A percentile compares a stretch with the other conserved stretches of the same genome.
These are phyloP conservation scores for Liposcelis brunnea DNA, from an alignment of 2,888 invertebrate species.

Conservation along the genomic window DNA sequence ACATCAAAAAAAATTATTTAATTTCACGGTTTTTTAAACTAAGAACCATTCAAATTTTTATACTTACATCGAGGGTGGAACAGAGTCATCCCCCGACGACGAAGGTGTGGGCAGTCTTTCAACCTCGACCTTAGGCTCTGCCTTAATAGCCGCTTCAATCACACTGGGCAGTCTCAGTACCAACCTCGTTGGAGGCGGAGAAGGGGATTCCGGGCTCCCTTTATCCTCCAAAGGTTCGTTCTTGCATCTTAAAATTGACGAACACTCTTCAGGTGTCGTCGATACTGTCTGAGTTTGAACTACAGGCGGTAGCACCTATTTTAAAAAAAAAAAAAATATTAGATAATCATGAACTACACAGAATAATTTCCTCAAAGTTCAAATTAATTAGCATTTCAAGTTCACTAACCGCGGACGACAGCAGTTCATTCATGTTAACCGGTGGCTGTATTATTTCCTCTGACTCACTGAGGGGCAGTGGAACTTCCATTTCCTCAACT, in stretches of 20 bases:
- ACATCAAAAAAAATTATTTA: not conserved
- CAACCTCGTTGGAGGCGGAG: slow-evolving; percentile 25
- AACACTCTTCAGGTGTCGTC: slow-evolving; percentile 29
- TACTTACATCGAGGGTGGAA: not conserved
- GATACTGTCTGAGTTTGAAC: slow-evolving; percentile 43
- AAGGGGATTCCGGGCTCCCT: slow-evolving; percentile 19
- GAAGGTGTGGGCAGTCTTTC: slow-evolving; percentile 26
- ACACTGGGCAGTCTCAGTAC: slow-evolving; percentile 42
- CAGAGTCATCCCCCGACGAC: not conserved
- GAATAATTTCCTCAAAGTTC: slow-evolving; percentile 16
- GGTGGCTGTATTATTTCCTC: slow-evolving; percentile 8
- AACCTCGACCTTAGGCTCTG: slow-evolving; percentile 66
- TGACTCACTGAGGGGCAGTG: slow-evolving; percentile 3
- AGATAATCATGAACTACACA: slow-evolving; percentile 18
- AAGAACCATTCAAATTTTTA: slow-evolving; percentile 1
- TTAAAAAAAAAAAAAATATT: slow-evolving; percentile 4
- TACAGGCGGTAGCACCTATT: slow-evolving; percentile 35
- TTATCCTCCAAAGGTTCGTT: slow-evolving; percentile 15
- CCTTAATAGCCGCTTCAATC: slow-evolving; percentile 73
- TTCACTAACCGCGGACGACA: slow-evolving; percentile 4
- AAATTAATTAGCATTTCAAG: slow-evolving; percentile 2
- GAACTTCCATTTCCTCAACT: slow-evolving; percentile 7
- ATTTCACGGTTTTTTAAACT: not conserved
- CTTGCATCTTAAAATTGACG: slow-evolving; percentile 10
- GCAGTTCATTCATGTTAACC: not conserved